phyloP scores from a whole-genome alignment of 1,140 invertebrate species.

The Atta texana region DNA sequence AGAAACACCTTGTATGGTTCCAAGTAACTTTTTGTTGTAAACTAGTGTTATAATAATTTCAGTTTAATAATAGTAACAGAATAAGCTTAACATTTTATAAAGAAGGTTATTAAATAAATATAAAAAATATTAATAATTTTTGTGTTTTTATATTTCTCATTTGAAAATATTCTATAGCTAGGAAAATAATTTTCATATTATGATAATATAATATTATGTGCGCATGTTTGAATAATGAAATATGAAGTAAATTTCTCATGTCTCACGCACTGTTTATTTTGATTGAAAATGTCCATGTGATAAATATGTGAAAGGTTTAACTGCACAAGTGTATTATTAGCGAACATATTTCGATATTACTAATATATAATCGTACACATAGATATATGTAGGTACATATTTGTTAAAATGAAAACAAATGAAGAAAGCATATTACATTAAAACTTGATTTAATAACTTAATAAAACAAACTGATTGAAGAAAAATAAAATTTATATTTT shows the following conservation, averaged over 20 bases:
- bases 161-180: background rate
- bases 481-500: constrained; percentile 27
- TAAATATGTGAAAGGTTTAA: constrained; percentile 28
- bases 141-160: background rate
- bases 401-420: background rate
- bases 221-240: constrained; percentile 15
- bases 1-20: too few relatives aligned
- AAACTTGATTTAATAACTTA: constrained; percentile 38
- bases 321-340: background rate
- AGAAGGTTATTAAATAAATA: background rate
- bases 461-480: constrained; percentile 39
- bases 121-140: constrained; percentile 7
- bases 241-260: background rate
- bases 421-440: background rate
- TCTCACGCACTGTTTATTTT: background rate
- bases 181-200: constrained; percentile 14
- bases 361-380: background rate
- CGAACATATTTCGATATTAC: constrained; percentile 24
- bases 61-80: background rate
- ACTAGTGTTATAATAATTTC: too few relatives aligned
- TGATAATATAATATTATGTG: background rate
- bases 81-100: background rate
- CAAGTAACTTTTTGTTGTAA: too few relatives aligned
- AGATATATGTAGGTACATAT: background rate
- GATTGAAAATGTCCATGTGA: constrained; percentile 13